Evolutionary conservation across 2,113 vertebrate genomes (phyloP), one percentile per base, ranked within the genome.

Genomic region (Caranx melampygus): DNA sequence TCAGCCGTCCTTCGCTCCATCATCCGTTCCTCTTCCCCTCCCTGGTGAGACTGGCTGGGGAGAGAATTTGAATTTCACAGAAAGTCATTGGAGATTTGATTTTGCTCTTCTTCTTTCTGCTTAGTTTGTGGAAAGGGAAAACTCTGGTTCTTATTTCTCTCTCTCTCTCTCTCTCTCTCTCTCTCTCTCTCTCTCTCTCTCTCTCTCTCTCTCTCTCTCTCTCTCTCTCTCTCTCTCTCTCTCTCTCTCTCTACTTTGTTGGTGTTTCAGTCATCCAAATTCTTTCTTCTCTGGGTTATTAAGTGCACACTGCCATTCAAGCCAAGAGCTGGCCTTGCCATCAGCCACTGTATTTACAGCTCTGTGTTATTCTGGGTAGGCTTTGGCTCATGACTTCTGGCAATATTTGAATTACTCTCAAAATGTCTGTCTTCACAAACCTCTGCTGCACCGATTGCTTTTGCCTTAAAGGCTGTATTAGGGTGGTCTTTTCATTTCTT

Each of bases 21-120:
- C 77, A 79, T 42, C 82, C 51, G 14, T 45, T 72, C 63, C 34
- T 83, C 66, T 67, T 42, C 18, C 65, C 68, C 84, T 91, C 91
- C 88, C 86, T 66, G 51, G 79, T 76, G 87, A 78, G 85, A 80
- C 62, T 9, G 34, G 78, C 83, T 82, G 75, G 18, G 20, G 80
- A 67, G 51, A 60, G 78, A 79, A 88, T 90, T 89, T 90, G 84
- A 90, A 92, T 93, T 93, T 92, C 87, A 90, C 89, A 90, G 84
- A 44, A 14, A 87, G 78, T 81, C 87, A 83, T 84, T 45, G 70
- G 89, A 92, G 90, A 91, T 72, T 91, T 91, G 75, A 16, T 84
- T 63, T 75, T 26, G 26, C 26, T 26, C 26, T 26, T 26, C 26
- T 26, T 26, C 26, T 62, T 72, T 84, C 55, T 54, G 13, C 61